Evolutionary conservation across 2,888 invertebrate species (phyloP).

Genomic region (Criorhina ranunculi): DNA sequence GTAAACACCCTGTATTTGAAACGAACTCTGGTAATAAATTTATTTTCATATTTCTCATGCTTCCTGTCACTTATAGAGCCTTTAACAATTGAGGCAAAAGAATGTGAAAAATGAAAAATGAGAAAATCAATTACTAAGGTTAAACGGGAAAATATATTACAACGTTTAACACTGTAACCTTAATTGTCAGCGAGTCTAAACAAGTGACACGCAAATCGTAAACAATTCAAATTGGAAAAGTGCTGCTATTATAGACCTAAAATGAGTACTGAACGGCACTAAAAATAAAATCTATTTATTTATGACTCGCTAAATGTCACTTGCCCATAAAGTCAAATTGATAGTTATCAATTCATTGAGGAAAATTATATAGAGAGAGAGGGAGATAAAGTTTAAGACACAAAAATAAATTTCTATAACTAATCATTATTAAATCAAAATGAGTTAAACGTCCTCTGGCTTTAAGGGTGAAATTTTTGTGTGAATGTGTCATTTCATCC

Average conservation of each 20-base stretch:
- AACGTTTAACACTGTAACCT: too few relatives aligned
- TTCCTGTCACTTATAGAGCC: too few relatives aligned
- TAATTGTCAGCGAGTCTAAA: too few relatives aligned
- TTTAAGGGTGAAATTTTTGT: background rate
- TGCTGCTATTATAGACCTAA: constrained; percentile 2
- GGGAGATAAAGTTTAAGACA: background rate
- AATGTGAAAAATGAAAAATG: too few relatives aligned
- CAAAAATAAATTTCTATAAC: constrained; percentile 1
- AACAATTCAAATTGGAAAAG: background rate
- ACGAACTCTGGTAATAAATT: too few relatives aligned
- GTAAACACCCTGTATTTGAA: too few relatives aligned
- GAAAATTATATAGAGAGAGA: background rate
- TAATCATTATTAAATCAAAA: constrained; percentile 17
- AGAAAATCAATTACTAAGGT: too few relatives aligned
- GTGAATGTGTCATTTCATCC: background rate
- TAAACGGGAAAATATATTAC: background rate
- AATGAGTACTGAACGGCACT: background rate
- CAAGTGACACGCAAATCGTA: too few relatives aligned
- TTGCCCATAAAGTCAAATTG: constrained; percentile 1
- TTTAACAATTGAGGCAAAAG: too few relatives aligned
- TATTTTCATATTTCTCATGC: too few relatives aligned
- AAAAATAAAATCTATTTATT: constrained; percentile 11
- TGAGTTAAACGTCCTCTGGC: background rate
- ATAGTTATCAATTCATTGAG: constrained; percentile 14
- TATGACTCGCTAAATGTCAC: constrained; percentile 5